phyloP scores from a whole-genome alignment of 2,888 invertebrate species.

The Cataglyphis albicans region DNA sequence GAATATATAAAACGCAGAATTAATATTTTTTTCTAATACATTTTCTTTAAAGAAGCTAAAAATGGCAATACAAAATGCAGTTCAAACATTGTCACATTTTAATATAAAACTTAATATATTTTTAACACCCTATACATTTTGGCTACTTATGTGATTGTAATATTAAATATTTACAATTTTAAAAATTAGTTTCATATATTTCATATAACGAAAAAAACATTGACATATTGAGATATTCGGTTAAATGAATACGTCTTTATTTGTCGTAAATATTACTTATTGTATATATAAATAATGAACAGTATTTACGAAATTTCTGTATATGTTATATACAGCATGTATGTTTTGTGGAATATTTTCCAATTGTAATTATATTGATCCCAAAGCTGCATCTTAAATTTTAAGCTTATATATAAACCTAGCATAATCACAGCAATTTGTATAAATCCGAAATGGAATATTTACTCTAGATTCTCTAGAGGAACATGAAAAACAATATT shows the following conservation, averaged over 20 bases:
- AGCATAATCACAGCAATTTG: slow-evolving; percentile 80
- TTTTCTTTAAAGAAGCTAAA: slow-evolving; percentile 21
- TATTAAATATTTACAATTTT: slow-evolving; percentile 60
- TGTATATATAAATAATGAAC: background rate
- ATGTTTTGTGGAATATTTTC: slow-evolving; percentile 43
- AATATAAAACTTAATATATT: slow-evolving; percentile 32
- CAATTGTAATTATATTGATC: slow-evolving; percentile 73
- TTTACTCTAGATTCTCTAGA: slow-evolving; percentile 60
- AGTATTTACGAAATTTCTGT: slow-evolving; percentile 20
- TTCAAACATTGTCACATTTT: slow-evolving; percentile 19
- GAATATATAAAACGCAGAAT: slow-evolving; percentile 13
- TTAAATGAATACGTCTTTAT: slow-evolving; percentile 60
- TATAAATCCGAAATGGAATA: slow-evolving; percentile 67
- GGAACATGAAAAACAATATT: slow-evolving; percentile 70
- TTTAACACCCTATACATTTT: slow-evolving; percentile 72
- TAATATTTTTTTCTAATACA: background rate
- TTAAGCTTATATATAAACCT: slow-evolving; percentile 77
- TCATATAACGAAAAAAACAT: slow-evolving; percentile 62
- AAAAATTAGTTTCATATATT: slow-evolving; percentile 54
- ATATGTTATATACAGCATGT: slow-evolving; percentile 25
- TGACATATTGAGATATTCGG: slow-evolving; percentile 37
- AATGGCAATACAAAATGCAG: slow-evolving; percentile 6
- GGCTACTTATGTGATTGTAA: slow-evolving; percentile 60
- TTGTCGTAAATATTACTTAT: slow-evolving; percentile 34
- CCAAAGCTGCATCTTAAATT: slow-evolving; percentile 78